These are phyloP conservation scores for Magallana gigas DNA, from an alignment of 1,140 invertebrate genomes.

Conservation along the genomic window DNA sequence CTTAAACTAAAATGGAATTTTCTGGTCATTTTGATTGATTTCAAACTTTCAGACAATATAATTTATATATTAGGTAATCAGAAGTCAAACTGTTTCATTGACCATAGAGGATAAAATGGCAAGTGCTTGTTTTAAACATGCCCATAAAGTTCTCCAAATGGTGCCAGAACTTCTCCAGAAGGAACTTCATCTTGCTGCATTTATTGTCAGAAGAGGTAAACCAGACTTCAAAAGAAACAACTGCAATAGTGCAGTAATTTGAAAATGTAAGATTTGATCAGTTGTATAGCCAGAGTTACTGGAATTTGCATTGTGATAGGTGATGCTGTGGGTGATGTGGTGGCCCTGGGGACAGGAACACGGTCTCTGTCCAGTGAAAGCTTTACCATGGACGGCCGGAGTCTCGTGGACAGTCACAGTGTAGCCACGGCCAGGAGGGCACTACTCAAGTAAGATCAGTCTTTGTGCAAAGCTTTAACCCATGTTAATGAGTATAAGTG, in stretches of 20 bases:
- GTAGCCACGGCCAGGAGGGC: conserved; percentile 67
- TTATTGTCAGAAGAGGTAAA: conserved; percentile 67
- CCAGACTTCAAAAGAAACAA: not conserved
- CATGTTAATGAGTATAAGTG: no score
- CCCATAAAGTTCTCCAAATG: conserved; percentile 46
- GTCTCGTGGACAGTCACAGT: conserved; percentile 69
- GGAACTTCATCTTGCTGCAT: conserved; percentile 63
- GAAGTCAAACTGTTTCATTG: not conserved
- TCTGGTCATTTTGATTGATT: not conserved
- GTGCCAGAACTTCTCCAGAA: conserved; percentile 21
- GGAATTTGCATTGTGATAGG: conserved; percentile 38
- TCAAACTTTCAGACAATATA: not conserved
- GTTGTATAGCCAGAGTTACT: not conserved
- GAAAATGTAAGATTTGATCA: no score
- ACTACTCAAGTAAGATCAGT: conserved; percentile 64
- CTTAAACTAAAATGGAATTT: not conserved
- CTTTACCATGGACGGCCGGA: conserved; percentile 62
- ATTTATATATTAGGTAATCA: not conserved
- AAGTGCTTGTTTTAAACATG: conserved; percentile 39
- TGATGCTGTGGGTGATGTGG: conserved; percentile 61
- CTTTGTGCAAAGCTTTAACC: no score
- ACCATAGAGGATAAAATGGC: conserved; percentile 56
- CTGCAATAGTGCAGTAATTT: no score
- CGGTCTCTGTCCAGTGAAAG: conserved; percentile 59
- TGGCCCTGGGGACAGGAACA: conserved; percentile 70